Percentiles rank a stretch among this genome's conserved stretches.
phyloP scores from a whole-genome alignment of 2,888 invertebrate species.

The Dynastes maya region DNA sequence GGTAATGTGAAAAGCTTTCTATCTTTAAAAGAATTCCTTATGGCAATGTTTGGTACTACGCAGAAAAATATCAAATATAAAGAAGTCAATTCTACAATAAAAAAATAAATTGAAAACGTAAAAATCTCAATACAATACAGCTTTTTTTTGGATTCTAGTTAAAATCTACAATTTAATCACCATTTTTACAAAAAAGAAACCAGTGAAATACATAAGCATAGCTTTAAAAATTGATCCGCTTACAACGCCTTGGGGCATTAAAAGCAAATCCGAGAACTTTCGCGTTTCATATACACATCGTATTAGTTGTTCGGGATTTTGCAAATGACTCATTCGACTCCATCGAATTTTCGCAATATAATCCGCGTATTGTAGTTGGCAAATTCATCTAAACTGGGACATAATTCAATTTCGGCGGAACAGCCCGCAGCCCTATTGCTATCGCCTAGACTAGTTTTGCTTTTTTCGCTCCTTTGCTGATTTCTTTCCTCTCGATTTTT shows the following conservation, averaged over 20 bases:
- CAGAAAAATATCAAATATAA: no score
- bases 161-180: no score
- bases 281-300: background rate
- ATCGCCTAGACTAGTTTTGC: background rate
- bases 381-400: conserved; percentile 22
- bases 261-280: background rate
- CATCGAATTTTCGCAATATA: conserved; percentile 17
- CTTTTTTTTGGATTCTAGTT: no score
- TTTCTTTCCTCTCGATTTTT: conserved; percentile 31
- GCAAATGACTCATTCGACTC: conserved; percentile 22
- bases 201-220: no score
- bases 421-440: conserved; percentile 5
- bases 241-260: conserved; percentile 7
- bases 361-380: background rate
- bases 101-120: no score
- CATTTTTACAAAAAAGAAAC: no score
- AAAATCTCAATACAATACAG: no score
- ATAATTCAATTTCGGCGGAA: conserved; percentile 30
- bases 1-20: no score
- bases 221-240: background rate
- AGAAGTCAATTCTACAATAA: no score
- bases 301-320: conserved; percentile 19
- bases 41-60: no score
- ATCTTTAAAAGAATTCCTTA: no score
- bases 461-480: no score